Base-by-base conservation (phyloP, 2,888 invertebrate species). In the Gerris lacustris region DNA sequence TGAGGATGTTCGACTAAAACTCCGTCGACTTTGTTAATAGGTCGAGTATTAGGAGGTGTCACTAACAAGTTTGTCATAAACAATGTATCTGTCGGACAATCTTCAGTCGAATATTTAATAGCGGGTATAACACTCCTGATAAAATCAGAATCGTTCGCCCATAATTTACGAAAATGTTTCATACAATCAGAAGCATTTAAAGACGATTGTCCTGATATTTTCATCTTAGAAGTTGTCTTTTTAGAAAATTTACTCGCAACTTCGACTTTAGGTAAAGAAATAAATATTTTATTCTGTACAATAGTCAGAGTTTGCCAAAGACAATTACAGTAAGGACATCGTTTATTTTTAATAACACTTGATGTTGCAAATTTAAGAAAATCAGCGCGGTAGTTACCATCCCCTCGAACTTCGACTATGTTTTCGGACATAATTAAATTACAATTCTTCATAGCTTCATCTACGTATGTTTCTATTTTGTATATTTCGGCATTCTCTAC, bases 31-130 rank as follows among this genome's bases (percentile, higher is more conserved):
- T 84, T 79, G 79, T 87, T 83, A 0, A 82, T 77, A 6, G 98
- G 98, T 76, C 99, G 84, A 9, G 91, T 88, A 78, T 88, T 88
- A 0, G 92, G 87, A 0, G 99, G 96, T 31, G 93, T 84, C 0
- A 99, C 96, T 5, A 92, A 87, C 31, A 99, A 79, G 0, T 88
- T 82, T 75, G 92, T 88, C 79, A 93, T 86, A 79, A 96, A 99
- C 79, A 98, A 91, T 70, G 90, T 79, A 81, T 98, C 93, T 0
- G 91, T 89, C 0, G 92, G 87, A 76, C 86, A 81, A 71, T 84
- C 81, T 0, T 78, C 75, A 1, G 82, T 80, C 6, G 85, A 77
- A 72, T 81, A 77, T 73, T 81, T 82, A 0, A 94, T 80, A 67
- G 90, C 83, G 0, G 93, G 91, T 70, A 89, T 85, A n/a, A 93